Evolutionary conservation across 2,888 invertebrate genomes (phyloP), one percentile per base, ranked within the genome.

Genomic region (Lissocephala sabroskyi): DNA sequence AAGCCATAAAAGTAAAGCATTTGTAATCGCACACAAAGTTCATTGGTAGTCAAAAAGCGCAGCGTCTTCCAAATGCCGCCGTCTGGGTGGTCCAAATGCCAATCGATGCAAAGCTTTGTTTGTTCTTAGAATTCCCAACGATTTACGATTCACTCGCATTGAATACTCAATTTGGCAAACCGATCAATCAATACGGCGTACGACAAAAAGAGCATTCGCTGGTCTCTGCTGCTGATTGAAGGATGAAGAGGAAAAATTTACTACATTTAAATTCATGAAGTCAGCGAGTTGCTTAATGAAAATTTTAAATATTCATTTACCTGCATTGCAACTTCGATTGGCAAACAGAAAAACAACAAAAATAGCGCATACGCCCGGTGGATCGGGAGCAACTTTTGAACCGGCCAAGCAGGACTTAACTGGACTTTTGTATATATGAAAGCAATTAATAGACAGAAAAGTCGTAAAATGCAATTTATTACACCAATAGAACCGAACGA

Each of bases 381-480:
- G 14, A 11, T n/a, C 29, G 11, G 39, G 10, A 23, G 30, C 10
- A 4, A 6, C 1, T 33, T 7, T 30, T 30, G 3, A 30, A n/a
- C n/a, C n/a, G n/a, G n/a, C n/a, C n/a, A n/a, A n/a, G n/a, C n/a
- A n/a, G n/a, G n/a, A n/a, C n/a, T n/a, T n/a, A n/a, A n/a, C n/a
- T n/a, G n/a, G n/a, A n/a, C n/a, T n/a, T n/a, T n/a, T 23, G 36
- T 16, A 10, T 35, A 35, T 16, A 19, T 44, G 45, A 57, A 45
- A 49, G 59, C 54, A 58, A 65, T 77, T 70, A 71, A 70, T 59
- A 45, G 49, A 56, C 53, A 59, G 52, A 37, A 40, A 54, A 48
- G 67, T 46, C 63, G 59, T 71, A 58, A 77, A 70, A 56, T 65
- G 56, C 61, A 65, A 74, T 77, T 77, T 77, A 74, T 71, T 53